Conservation (phyloP, 2,113 vertebrate genomes). For the Alethe diademata region DNA sequence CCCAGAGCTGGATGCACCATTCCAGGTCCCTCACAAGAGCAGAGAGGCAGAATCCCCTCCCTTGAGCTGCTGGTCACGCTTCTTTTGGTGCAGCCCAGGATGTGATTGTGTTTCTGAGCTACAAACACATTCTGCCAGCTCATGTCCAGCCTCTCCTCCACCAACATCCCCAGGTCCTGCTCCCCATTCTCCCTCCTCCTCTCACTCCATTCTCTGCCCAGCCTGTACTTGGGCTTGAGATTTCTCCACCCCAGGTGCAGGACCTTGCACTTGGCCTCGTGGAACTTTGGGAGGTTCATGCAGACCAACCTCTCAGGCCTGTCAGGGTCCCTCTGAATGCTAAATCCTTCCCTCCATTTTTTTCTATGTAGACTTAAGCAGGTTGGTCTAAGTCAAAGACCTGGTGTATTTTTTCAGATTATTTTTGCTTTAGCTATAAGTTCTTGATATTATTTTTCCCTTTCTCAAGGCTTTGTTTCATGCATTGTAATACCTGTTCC, state of each 20-base stretch:
- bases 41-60: not conserved
- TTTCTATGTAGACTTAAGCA: not conserved
- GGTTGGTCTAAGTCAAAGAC: not conserved
- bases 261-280: not conserved
- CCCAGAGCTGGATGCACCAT: not conserved
- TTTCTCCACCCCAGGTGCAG: not conserved
- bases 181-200: not conserved
- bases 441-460: not conserved
- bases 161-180: not conserved
- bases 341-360: not conserved
- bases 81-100: not conserved
- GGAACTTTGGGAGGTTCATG: not conserved
- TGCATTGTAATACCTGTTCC: not conserved
- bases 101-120: not conserved
- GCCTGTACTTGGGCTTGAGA: too few species aligned
- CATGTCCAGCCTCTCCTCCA: not conserved
- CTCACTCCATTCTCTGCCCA: not conserved
- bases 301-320: not conserved
- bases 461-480: not conserved
- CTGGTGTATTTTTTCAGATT: not conserved
- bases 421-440: not conserved
- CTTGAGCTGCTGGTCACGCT: not conserved
- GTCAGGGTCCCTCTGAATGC: not conserved
- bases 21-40: not conserved
- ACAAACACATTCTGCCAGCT: not conserved